These are phyloP conservation scores for Trididemnum nubilum DNA, from an alignment of 23 tunicate species.

Conservation along the genomic window DNA sequence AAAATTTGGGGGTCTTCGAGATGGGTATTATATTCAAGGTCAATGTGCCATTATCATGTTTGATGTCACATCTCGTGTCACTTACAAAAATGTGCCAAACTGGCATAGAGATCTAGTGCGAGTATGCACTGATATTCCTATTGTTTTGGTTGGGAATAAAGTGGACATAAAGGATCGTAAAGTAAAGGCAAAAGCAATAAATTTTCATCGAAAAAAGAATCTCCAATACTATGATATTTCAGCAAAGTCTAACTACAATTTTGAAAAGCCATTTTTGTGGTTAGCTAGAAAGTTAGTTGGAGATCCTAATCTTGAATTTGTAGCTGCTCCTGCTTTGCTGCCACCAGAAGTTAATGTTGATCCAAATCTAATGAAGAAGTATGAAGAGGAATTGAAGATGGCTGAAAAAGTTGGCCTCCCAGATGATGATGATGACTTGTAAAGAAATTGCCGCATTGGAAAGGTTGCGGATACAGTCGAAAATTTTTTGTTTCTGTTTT, in stretches of 20 bases:
- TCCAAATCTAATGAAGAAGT: conserved; percentile 57
- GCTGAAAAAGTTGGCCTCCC: conserved; percentile 82
- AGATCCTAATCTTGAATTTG: conserved; percentile 97
- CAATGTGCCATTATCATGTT: conserved; percentile 99
- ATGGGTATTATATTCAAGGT: conserved; percentile 96
- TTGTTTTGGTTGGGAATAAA: conserved; percentile 97
- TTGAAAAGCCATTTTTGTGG: conserved; percentile 96
- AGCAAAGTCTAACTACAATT: conserved; percentile 99
- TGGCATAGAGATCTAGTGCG: conserved; percentile 97
- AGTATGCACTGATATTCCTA: conserved; percentile 94
- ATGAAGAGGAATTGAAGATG: conserved; percentile 71
- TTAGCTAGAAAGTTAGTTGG: conserved; percentile 82
- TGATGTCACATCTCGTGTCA: conserved; percentile 96
- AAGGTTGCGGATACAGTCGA: no score
- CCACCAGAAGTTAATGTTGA: conserved; percentile 93
- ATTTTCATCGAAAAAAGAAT: conserved; percentile 96
- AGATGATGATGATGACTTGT: conserved; percentile 98
- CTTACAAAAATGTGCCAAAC: conserved; percentile 98
- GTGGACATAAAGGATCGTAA: conserved; percentile 98
- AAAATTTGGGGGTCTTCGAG: conserved; percentile 97
- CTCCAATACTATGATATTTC: conserved; percentile 98
- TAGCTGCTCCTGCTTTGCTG: conserved; percentile 87
- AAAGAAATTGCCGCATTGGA: conserved; percentile 26
- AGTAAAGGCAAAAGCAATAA: conserved; percentile 96
- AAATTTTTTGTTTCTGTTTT: no score